Base-by-base conservation (phyloP, 2,888 invertebrate genomes). In the Lasioglossum malachurum region DNA sequence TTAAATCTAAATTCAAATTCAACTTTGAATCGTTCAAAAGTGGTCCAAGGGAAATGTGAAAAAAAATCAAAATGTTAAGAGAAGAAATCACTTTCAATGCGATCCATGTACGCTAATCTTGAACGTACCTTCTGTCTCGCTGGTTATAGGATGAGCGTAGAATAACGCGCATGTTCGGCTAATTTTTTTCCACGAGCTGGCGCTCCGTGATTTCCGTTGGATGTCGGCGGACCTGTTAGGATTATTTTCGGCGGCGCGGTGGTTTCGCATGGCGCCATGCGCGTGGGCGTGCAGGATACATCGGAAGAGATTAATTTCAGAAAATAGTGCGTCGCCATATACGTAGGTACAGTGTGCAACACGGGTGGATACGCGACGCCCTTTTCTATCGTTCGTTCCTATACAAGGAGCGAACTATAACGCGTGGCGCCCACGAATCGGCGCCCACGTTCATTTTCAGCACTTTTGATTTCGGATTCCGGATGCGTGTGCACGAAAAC, bases 371-470 rank as follows among this genome's bases (percentile, higher is more conserved):
- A 60, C 41, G 49, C 19, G 71, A 44, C 78, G 79, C 86, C 71
- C 77, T 86, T 86, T 87, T 81, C 86, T 86, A 76, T 77, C 82
- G 57, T 69, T 35, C 84, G 81, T 78, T 80, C 31, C 87, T 86
- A 87, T 87, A 87, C 72, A 87, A 86, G 87, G 87, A 82, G 87
- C 87, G 87, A 83, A 86, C 82, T 86, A 85, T 86, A 80, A 81
- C 75, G 81, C 35, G 67, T 38, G 41, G 57, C 86, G 86, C 86
- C 85, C 78, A 86, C 87, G 82, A 87, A 14, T 44, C 64, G 74
- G 35, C 82, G 80, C 86, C 87, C 87, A 87, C 87, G 80, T 80
- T 35, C 49, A 71, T 86, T 83, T 75, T 75, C 82, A 69, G 31
- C 19, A 53, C 74, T 85, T 86, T 85, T 81, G 73, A 69, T 74